Evolutionary conservation across 2,113 vertebrate species (phyloP).

Genomic region (Apteryx owenii): DNA sequence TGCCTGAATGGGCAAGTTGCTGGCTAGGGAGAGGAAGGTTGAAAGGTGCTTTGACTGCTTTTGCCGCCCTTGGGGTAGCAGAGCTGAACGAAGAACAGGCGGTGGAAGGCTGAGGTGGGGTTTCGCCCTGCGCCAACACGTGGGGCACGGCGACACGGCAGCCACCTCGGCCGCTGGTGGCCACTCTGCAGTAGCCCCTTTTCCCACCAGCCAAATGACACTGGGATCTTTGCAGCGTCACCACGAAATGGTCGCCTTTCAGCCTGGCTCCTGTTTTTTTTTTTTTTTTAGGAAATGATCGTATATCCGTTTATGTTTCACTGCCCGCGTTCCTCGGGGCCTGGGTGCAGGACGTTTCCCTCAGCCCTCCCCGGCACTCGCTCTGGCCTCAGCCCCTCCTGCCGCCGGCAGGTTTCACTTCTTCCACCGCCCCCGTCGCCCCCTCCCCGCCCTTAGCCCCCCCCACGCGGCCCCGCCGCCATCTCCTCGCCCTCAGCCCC

Average conservation of each 20-base stretch:
- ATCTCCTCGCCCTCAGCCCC: neutral
- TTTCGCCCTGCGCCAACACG: fast-evolving
- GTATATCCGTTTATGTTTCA: neutral
- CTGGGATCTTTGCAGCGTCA: neutral
- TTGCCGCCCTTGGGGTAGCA: neutral
- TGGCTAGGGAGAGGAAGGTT: neutral
- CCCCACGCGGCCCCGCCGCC: neutral
- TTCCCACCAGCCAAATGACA: neutral
- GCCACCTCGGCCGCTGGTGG: neutral
- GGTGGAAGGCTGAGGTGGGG: neutral
- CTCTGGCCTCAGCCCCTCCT: too few species aligned
- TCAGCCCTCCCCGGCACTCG: neutral
- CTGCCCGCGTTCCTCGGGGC: neutral
- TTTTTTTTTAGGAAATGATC: neutral
- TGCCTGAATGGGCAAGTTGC: fast-evolving
- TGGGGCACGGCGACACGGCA: neutral
- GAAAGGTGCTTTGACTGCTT: neutral
- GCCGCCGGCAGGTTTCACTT: fast-evolving
- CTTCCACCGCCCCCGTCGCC: neutral
- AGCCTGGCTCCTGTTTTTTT: neutral
- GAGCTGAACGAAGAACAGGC: neutral
- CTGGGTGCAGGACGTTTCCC: fast-evolving
- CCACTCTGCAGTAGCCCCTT: fast-evolving
- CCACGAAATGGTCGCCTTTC: neutral
- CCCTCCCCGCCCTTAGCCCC: neutral